Base-by-base conservation (phyloP, 2,888 invertebrate genomes). In the Synergus itoensis region DNA sequence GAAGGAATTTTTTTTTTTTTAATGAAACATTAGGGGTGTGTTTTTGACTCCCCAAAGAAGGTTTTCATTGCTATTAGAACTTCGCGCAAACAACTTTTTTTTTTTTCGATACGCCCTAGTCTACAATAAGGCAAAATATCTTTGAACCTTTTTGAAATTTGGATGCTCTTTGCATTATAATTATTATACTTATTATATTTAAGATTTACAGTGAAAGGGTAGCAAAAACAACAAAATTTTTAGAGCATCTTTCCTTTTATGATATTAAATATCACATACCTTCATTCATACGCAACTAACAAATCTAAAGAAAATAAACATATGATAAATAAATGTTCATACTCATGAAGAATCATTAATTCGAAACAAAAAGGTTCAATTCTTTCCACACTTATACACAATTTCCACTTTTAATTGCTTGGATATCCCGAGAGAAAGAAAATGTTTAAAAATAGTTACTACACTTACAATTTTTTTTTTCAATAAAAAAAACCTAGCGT, bases 241-340 rank as follows among this genome's bases (percentile, higher is more conserved):
- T 63, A 84, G 83, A 84, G 83, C 82, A 85, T 84, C 84, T 79
- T 83, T 86, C 85, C 81, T 83, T 84, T 84, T 83, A 86, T 84
- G 85, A 83, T 81, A 81, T 79, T 84, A 81, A 79, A 69, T 85
- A 84, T 84, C 84, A 86, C 84, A 86, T 84, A 83, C 79, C 82
- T 85, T 18, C 53, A 53, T 53, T 53, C 53, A 85, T 83, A 86
- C 84, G 79, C 81, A 86, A 85, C 80, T 86, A 86, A 86, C 82
- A 81, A 84, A 85, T 82, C 77, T 83, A 85, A 81, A 84, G 78
- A 85, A 81, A 83, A 85, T 80, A 82, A 81, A 82, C 76, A 82
- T 77, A 83, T 82, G 80, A 81, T 78, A 80, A 84, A 84, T 83
- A 82, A 87, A 84, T 62, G 48, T 83, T 48, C 67, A 75, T 12